Conservation (phyloP, 1,140 invertebrate genomes). For the Triops cancriformis region DNA sequence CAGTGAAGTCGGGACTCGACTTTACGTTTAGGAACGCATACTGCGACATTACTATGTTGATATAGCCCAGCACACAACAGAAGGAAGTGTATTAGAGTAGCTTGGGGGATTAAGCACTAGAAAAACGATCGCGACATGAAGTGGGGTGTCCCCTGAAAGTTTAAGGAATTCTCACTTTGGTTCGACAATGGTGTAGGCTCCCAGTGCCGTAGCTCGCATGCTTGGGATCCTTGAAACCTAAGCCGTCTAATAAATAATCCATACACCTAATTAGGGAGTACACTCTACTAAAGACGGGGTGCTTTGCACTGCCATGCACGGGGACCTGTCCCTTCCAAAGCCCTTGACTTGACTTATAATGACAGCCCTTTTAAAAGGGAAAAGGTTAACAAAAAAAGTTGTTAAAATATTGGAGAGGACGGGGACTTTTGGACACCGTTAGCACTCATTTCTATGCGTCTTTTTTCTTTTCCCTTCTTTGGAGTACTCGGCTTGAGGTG, state of each 20-base stretch:
- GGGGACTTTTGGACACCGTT: not conserved
- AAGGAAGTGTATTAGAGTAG: too few species aligned
- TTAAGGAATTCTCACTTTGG: too few species aligned
- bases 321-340: not conserved
- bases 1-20: too few species aligned
- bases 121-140: too few species aligned
- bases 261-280: slow-evolving; percentile 7
- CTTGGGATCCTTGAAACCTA: not conserved
- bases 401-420: not conserved
- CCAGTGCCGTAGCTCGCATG: not conserved
- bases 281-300: not conserved
- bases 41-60: too few species aligned
- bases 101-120: too few species aligned
- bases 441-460: not conserved
- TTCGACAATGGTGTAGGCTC: too few species aligned
- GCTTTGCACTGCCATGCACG: slow-evolving; percentile 1
- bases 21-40: too few species aligned
- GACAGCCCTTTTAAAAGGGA: not conserved
- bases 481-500: not conserved
- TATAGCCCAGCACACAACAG: too few species aligned
- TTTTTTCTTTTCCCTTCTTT: not conserved
- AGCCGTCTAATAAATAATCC: slow-evolving; percentile 6
- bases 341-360: slow-evolving; percentile 1
- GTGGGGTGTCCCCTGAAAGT: too few species aligned
- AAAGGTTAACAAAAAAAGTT: not conserved